Percentiles rank a stretch among this genome's conserved stretches.
Conservation (phyloP, 2,113 vertebrate species). For the Collichthys lucidus region DNA sequence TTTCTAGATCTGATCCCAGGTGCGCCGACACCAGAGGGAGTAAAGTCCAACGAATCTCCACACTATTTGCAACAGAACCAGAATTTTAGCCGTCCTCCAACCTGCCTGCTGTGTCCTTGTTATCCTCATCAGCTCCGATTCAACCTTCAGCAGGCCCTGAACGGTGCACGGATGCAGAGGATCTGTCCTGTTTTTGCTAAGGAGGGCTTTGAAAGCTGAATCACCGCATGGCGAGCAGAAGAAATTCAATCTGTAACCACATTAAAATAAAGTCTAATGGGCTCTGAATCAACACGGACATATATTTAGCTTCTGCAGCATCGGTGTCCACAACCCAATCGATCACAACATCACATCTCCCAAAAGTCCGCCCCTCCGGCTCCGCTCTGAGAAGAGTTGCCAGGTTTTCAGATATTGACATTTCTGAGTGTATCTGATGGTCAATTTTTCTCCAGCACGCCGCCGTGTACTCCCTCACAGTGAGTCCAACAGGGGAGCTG, state of each 20-base stretch:
- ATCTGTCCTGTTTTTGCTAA: slow-evolving; percentile 2
- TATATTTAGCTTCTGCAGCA: slow-evolving; percentile 82
- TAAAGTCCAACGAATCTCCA: not conserved
- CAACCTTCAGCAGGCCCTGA: not conserved
- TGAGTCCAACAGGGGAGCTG: slow-evolving; percentile 19
- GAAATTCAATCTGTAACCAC: slow-evolving; percentile 17
- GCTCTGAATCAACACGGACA: slow-evolving; percentile 82
- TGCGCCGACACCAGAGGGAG: not conserved
- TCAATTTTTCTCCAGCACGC: not conserved
- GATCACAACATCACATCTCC: slow-evolving; percentile 1
- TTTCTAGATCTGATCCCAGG: slow-evolving; percentile 5
- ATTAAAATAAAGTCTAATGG: slow-evolving; percentile 65
- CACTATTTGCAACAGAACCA: not conserved
- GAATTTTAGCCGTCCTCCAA: not conserved
- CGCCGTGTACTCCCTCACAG: not conserved
- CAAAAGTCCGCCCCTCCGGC: slow-evolving; percentile 1
- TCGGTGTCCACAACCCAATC: not conserved
- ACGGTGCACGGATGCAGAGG: not conserved
- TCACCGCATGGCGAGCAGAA: not conserved
- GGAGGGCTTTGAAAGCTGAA: not conserved
- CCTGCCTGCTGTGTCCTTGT: not conserved
- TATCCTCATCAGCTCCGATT: not conserved
- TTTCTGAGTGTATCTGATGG: not conserved
- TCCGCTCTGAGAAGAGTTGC: not conserved
- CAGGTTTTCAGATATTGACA: not conserved